Conservation (phyloP, 2,113 vertebrate genomes). For the Chaetodon trifascialis region DNA sequence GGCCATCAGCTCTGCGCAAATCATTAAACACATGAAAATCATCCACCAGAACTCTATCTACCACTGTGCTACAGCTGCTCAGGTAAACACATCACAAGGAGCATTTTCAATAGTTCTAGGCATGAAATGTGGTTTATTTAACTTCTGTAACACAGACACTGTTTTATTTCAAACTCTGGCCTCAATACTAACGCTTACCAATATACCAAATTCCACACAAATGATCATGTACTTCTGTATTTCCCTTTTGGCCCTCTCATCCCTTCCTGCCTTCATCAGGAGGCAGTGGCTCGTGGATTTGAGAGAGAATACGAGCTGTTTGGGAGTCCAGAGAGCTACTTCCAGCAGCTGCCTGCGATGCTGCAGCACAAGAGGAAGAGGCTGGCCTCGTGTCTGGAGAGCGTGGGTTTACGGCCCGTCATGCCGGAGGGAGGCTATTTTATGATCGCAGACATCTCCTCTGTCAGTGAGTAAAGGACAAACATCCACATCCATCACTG, state of each 20-base stretch:
- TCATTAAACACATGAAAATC: constrained; percentile 90
- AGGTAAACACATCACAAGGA: constrained; percentile 84
- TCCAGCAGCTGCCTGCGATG: constrained; percentile 84
- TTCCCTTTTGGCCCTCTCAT: not conserved
- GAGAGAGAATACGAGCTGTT: constrained; percentile 85
- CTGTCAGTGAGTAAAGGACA: constrained; percentile 87
- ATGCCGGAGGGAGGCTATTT: constrained; percentile 93
- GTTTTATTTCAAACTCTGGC: not conserved
- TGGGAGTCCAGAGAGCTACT: constrained; percentile 91
- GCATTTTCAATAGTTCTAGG: too few species aligned
- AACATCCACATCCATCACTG: not conserved
- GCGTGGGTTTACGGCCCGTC: constrained; percentile 88
- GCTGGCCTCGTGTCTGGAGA: constrained; percentile 85
- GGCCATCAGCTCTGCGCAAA: constrained; percentile 85
- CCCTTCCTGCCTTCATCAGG: constrained; percentile 78
- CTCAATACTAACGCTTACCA: not conserved
- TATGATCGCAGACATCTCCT: constrained; percentile 90
- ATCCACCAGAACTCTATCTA: constrained; percentile 93
- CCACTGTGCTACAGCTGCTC: constrained; percentile 90
- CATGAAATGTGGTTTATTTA: not conserved
- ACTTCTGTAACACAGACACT: not conserved
- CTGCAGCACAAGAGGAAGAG: constrained; percentile 86
- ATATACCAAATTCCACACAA: not conserved
- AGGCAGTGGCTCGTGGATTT: constrained; percentile 89
- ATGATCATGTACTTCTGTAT: not conserved